phyloP scores from a whole-genome alignment of 2,888 invertebrate genomes.

The Cistogaster globosa region DNA sequence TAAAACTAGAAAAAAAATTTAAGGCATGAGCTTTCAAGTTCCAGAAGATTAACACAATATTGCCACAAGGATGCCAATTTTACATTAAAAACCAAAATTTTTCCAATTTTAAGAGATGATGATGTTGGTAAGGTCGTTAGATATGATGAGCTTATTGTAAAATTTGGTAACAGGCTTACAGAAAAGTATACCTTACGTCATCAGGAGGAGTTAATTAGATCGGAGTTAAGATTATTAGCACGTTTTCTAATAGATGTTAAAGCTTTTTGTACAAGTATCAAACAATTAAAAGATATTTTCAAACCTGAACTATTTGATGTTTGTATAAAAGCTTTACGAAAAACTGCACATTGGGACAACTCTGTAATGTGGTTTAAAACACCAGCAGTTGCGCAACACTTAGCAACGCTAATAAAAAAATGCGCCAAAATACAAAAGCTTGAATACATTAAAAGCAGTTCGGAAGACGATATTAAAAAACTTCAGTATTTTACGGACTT shows the following conservation, averaged over 20 bases:
- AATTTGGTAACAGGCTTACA: neutral
- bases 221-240: neutral
- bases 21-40: neutral
- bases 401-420: constrained; percentile 22
- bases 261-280: neutral
- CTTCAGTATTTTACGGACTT: constrained; percentile 30
- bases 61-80: neutral
- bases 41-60: neutral
- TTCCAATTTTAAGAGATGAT: neutral
- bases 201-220: neutral
- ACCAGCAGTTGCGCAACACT: neutral
- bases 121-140: neutral
- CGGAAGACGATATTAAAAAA: constrained; percentile 23
- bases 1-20: neutral
- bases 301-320: neutral
- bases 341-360: neutral
- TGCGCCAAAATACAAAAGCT: constrained; percentile 35
- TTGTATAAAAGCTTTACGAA: neutral
- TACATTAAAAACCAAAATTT: neutral
- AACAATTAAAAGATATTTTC: neutral
- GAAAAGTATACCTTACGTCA: neutral
- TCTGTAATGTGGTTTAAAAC: neutral
- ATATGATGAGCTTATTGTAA: neutral
- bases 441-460: constrained; percentile 7
- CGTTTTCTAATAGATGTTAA: neutral